A percentile compares a stretch with the other conserved stretches of the same genome.
phyloP scores from a whole-genome alignment of 1,140 invertebrate species.

The Drosophila seguyi region DNA sequence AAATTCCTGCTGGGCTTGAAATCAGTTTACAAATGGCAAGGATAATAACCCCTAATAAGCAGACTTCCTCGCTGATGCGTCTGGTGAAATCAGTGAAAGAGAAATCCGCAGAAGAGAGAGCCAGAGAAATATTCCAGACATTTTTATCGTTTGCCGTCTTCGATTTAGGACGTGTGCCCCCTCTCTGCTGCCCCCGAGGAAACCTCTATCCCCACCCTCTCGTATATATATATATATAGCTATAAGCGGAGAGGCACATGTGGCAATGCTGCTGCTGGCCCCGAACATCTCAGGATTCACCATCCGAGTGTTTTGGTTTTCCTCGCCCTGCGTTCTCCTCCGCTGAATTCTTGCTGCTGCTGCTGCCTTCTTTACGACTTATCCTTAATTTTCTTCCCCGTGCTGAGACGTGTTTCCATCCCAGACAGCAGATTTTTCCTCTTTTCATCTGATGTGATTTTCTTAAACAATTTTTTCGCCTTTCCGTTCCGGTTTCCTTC shows the following conservation, averaged over 20 bases:
- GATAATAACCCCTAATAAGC: constrained; percentile 84
- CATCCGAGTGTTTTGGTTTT: constrained; percentile 49
- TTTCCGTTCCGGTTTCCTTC: constrained; percentile 20
- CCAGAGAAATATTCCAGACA: constrained; percentile 78
- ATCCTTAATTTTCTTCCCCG: constrained; percentile 70
- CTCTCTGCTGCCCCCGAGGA: constrained; percentile 1
- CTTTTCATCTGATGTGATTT: constrained; percentile 72
- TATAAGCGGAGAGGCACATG: constrained; percentile 34
- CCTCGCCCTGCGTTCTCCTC: constrained; percentile 1
- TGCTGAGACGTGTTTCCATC: constrained; percentile 66
- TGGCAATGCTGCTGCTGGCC: constrained; percentile 34
- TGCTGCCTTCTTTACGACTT: constrained; percentile 58
- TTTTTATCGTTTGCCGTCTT: constrained; percentile 84
- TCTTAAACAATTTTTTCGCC: constrained; percentile 51
- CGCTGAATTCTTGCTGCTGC: constrained; percentile 8
- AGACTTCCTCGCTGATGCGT: constrained; percentile 45
- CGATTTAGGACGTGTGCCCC: constrained; percentile 74
- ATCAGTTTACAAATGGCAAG: constrained; percentile 83
- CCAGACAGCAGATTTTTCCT: constrained; percentile 77
- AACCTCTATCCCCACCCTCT: constrained; percentile 2
- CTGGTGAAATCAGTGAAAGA: constrained; percentile 74
- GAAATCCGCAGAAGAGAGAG: constrained; percentile 48
- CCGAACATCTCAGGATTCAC: constrained; percentile 47
- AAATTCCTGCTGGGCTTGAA: constrained; percentile 54
- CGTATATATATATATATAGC: constrained; percentile 2